Evolutionary conservation across 2,888 invertebrate genomes (phyloP).

Genomic region (Volucella inflata): DNA sequence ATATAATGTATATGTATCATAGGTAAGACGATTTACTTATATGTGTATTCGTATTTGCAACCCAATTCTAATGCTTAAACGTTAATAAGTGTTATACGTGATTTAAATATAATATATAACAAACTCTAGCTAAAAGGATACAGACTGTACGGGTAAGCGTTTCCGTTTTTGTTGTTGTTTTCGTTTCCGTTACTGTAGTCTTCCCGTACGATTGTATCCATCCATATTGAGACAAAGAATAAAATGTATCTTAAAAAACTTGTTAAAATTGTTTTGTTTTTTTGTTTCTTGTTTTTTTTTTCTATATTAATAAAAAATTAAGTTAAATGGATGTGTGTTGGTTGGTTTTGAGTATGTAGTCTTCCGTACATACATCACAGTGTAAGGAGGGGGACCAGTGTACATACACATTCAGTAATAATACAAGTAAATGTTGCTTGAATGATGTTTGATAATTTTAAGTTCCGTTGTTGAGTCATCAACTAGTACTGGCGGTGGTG

Average conservation of each 20-base stretch:
- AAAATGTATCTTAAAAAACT: conserved; percentile 55
- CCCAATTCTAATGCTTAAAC: conserved; percentile 69
- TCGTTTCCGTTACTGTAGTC: conserved; percentile 23
- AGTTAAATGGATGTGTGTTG: conserved; percentile 67
- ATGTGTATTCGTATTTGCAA: conserved; percentile 62
- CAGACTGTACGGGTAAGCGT: not conserved
- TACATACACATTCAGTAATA: conserved; percentile 42
- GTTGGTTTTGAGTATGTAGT: conserved; percentile 39
- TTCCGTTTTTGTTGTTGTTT: conserved; percentile 8
- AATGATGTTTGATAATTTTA: conserved; percentile 47
- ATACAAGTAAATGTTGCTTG: conserved; percentile 59
- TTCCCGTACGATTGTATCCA: too few species aligned
- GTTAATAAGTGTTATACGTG: conserved; percentile 64
- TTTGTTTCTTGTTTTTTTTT: conserved; percentile 6
- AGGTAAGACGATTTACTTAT: conserved; percentile 6
- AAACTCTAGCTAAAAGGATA: conserved; percentile 52
- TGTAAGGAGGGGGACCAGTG: conserved; percentile 1
- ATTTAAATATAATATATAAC: conserved; percentile 46
- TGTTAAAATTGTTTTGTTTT: conserved; percentile 15
- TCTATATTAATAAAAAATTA: conserved; percentile 53
- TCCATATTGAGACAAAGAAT: conserved; percentile 49
- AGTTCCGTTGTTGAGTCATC: conserved; percentile 33
- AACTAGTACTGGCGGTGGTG: conserved; percentile 22
- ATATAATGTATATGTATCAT: conserved; percentile 23
- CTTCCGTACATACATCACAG: conserved; percentile 40